Conservation (phyloP, 2,888 invertebrate species). For the Horisme vitalbata region DNA sequence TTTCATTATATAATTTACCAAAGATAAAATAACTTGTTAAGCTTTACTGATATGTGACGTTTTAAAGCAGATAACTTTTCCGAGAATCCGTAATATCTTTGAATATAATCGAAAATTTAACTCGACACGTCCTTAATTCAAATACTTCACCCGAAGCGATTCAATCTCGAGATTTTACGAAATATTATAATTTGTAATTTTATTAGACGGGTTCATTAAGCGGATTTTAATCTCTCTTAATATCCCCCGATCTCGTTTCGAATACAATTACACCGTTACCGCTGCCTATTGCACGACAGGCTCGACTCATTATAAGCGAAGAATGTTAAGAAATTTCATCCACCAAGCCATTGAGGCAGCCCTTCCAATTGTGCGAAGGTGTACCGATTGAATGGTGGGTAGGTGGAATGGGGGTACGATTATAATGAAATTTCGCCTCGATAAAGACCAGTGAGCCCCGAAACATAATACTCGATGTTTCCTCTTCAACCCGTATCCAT, state of each 20-base stretch:
- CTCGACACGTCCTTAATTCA: constrained; percentile 16
- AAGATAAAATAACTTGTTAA: constrained; percentile 29
- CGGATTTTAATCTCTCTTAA: constrained; percentile 73
- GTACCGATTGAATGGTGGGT: constrained; percentile 79
- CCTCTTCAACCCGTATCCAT: constrained; percentile 79
- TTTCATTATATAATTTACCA: not conserved
- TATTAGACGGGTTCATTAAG: constrained; percentile 66
- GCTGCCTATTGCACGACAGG: constrained; percentile 76
- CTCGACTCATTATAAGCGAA: constrained; percentile 76
- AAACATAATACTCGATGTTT: constrained; percentile 81
- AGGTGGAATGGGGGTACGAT: constrained; percentile 72
- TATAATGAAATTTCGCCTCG: constrained; percentile 80
- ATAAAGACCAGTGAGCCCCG: constrained; percentile 78
- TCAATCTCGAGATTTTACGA: constrained; percentile 47
- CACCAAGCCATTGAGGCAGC: constrained; percentile 79
- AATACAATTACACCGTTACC: constrained; percentile 79
- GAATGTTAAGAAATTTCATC: constrained; percentile 82
- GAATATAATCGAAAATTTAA: constrained; percentile 22
- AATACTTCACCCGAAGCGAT: constrained; percentile 25
- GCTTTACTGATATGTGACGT: constrained; percentile 10
- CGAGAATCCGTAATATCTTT: constrained; percentile 13
- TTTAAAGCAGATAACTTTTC: constrained; percentile 6
- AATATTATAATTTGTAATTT: constrained; percentile 55
- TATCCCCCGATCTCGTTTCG: constrained; percentile 75
- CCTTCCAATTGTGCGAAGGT: constrained; percentile 80